A percentile compares a stretch with the other conserved stretches of the same genome.
phyloP scores from a whole-genome alignment of 2,888 invertebrate species.

The Campaea margaritaria region DNA sequence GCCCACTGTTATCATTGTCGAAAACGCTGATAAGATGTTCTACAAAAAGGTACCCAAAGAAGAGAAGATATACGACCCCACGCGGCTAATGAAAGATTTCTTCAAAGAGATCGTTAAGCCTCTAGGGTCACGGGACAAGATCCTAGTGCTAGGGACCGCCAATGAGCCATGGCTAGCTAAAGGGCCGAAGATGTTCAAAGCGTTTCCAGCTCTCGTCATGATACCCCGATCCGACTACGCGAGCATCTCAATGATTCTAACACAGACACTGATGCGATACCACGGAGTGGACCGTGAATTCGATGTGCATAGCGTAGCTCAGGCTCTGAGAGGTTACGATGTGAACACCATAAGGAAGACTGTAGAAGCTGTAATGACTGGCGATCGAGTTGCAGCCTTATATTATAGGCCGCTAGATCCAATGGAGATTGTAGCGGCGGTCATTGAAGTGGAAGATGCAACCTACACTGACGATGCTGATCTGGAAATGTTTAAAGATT shows the following conservation, averaged over 20 bases:
- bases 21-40: slow-evolving; percentile 88
- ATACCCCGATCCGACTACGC: slow-evolving; percentile 86
- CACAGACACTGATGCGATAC: slow-evolving; percentile 84
- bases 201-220: slow-evolving; percentile 84
- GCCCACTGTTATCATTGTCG: slow-evolving; percentile 90
- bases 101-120: slow-evolving; percentile 89
- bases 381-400: slow-evolving; percentile 81
- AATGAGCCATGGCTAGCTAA: slow-evolving; percentile 88
- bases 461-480: slow-evolving; percentile 72
- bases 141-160: slow-evolving; percentile 89
- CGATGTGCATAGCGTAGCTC: slow-evolving; percentile 85
- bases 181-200: slow-evolving; percentile 75
- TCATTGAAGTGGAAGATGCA: slow-evolving; percentile 63
- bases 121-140: slow-evolving; percentile 87
- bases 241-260: slow-evolving; percentile 83
- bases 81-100: slow-evolving; percentile 88
- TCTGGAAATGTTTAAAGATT: slow-evolving; percentile 75
- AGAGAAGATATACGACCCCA: slow-evolving; percentile 88
- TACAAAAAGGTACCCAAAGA: slow-evolving; percentile 87
- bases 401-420: slow-evolving; percentile 80
- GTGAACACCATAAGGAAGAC: slow-evolving; percentile 76
- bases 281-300: slow-evolving; percentile 85
- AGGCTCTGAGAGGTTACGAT: slow-evolving; percentile 82
- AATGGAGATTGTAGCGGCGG: slow-evolving; percentile 77
- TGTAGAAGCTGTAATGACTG: slow-evolving; percentile 71